Conservation (phyloP, 2,888 invertebrate genomes). For the Diabrotica balteata region DNA sequence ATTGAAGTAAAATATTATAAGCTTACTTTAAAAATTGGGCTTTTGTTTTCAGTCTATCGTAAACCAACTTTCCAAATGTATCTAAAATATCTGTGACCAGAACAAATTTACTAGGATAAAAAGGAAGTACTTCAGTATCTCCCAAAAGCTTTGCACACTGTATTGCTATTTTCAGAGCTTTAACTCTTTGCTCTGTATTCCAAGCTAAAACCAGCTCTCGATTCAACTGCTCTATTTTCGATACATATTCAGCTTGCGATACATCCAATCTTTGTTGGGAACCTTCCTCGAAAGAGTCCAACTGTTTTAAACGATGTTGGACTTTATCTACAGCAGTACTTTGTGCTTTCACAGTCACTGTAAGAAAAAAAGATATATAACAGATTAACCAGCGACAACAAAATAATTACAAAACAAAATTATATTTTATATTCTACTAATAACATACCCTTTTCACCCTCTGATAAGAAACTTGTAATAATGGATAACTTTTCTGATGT, state of each 20-base stretch:
- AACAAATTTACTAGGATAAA: slow-evolving; percentile 98
- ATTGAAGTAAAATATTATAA: too few relatives aligned
- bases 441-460: slow-evolving; percentile 76
- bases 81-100: slow-evolving; percentile 95
- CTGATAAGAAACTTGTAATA: slow-evolving; percentile 84
- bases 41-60: slow-evolving; percentile 81
- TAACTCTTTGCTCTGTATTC: slow-evolving; percentile 93
- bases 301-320: slow-evolving; percentile 87
- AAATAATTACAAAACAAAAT: neutral
- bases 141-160: slow-evolving; percentile 94
- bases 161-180: slow-evolving; percentile 95
- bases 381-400: neutral
- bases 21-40: slow-evolving; percentile 64
- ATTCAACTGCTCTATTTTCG: slow-evolving; percentile 88
- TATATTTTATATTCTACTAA: neutral
- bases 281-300: slow-evolving; percentile 94
- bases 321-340: slow-evolving; percentile 86
- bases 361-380: slow-evolving; percentile 51
- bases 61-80: slow-evolving; percentile 90
- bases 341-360: slow-evolving; percentile 82
- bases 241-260: slow-evolving; percentile 80
- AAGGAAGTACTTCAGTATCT: slow-evolving; percentile 88
- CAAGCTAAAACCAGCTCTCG: slow-evolving; percentile 90
- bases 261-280: slow-evolving; percentile 86
- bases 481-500: slow-evolving; percentile 93